These are phyloP conservation scores for Glareola pratincola DNA, from an alignment of 2,113 vertebrate species.

Conservation along the genomic window DNA sequence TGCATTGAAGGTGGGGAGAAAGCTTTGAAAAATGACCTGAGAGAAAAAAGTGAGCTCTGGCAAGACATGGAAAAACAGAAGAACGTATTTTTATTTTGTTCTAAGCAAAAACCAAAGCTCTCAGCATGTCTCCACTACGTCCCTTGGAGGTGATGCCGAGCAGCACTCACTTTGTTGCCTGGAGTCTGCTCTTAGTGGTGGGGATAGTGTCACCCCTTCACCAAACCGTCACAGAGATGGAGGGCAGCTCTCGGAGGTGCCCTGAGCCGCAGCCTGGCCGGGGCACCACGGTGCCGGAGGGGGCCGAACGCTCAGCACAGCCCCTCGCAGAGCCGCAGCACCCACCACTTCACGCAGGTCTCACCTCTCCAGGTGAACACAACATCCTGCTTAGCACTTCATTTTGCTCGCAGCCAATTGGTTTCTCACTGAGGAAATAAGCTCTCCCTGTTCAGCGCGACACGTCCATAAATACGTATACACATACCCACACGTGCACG, in stretches of 20 bases:
- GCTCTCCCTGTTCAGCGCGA: not conserved
- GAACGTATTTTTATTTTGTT: not conserved
- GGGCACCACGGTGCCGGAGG: rapidly evolving
- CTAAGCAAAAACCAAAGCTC: not conserved
- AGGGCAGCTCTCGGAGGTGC: not conserved
- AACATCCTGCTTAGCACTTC: constrained; percentile 49
- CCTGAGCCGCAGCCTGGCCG: not conserved
- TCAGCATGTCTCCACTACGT: rapidly evolving
- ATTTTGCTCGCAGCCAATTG: constrained; percentile 16
- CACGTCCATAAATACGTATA: not conserved
- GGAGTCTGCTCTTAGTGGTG: not conserved
- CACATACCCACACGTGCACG: not conserved
- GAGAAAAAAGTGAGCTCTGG: not conserved
- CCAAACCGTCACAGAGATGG: rapidly evolving
- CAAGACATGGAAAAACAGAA: not conserved
- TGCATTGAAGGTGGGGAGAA: not conserved
- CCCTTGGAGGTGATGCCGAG: not conserved
- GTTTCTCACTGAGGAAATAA: constrained; percentile 45
- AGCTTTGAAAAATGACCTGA: not conserved
- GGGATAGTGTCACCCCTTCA: not conserved
- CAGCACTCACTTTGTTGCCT: not conserved
- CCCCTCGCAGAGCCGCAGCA: not conserved
- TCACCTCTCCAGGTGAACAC: constrained; percentile 17
- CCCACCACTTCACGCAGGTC: not conserved
- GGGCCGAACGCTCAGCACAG: not conserved